Evolutionary conservation across 2,113 vertebrate genomes (phyloP), one percentile per base, ranked within the genome.

Genomic region (Heterotilapia buettikoferi): DNA sequence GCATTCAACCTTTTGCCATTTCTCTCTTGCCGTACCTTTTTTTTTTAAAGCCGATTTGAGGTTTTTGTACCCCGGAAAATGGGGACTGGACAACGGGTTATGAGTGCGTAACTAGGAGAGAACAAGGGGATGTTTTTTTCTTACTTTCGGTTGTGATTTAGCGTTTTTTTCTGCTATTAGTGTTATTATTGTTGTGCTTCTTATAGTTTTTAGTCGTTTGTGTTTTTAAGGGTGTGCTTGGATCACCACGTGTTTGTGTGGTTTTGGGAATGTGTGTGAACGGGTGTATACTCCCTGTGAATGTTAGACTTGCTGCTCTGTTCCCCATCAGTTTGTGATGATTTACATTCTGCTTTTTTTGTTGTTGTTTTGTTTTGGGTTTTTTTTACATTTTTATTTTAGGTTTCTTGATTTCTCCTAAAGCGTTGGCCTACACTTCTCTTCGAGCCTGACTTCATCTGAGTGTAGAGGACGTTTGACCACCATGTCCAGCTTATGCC

Each of bases 1-100:
- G 94, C 95, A 94, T 95, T 96, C 94, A 96, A 96, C 95, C 96
- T 95, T 96, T 96, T 95, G 95, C 94, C 92, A 93, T 96, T 94
- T 95, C 96, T 96, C 92, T 96, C 94, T 96, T 92, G 93, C 94
- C 94, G 93, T 96, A 95, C 89, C 90, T 94, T 93, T 86, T 82
- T 82, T 78, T 94, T 94, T 89, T 43, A 54, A 95, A 93, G 90
- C 84, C 89, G 86, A 95, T 95, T 95, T 95, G 88, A 93, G 95
- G 90, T 92, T 95, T 95, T 95, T 95, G 90, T 92, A 94, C 82
- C 92, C 90, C 80, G 92, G 95, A 95, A 96, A 94, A 95, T 89
- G 92, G 92, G 93, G 91, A 96, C 88, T 83, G 93, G 93, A 96
- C 94, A 91, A 50, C 93, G 84, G 87, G 93, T 89, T 92, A 91